Conservation (phyloP, 2,888 invertebrate genomes). For the Mayetiola destructor region DNA sequence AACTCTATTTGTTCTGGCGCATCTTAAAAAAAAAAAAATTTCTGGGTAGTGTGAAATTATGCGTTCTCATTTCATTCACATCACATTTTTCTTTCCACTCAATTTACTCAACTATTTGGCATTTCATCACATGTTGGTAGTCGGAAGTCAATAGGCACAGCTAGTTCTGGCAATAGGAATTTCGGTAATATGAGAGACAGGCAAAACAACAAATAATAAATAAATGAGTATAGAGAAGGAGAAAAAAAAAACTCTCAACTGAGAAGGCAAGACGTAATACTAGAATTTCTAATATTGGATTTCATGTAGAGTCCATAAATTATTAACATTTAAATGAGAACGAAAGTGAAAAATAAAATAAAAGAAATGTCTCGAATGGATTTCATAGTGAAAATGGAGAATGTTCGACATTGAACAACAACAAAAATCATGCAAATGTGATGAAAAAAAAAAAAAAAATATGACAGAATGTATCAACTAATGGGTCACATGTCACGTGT, state of each 20-base stretch:
- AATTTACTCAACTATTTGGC: too few species aligned
- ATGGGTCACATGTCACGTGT: neutral
- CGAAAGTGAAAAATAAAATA: neutral
- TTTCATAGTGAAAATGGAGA: neutral
- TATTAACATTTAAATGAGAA: slow-evolving; percentile 6
- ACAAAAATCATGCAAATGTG: neutral
- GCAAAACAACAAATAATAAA: neutral
- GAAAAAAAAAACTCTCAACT: neutral
- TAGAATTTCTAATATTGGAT: neutral
- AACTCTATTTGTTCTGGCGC: too few species aligned
- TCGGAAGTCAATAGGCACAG: too few species aligned
- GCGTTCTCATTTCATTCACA: too few species aligned
- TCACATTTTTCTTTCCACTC: too few species aligned
- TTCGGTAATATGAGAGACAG: neutral
- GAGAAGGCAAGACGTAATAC: too few species aligned
- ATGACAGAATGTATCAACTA: neutral
- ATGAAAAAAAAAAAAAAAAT: neutral
- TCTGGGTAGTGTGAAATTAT: too few species aligned
- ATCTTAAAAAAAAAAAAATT: too few species aligned
- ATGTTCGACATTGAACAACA: neutral
- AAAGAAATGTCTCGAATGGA: too few species aligned
- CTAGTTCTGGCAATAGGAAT: too few species aligned
- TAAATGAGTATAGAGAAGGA: neutral
- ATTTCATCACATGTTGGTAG: too few species aligned
- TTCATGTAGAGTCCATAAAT: neutral